A percentile compares a stretch with the other conserved stretches of the same genome.
Conservation (phyloP, 2,797 vertebrate species). For the Lutra lutra region DNA sequence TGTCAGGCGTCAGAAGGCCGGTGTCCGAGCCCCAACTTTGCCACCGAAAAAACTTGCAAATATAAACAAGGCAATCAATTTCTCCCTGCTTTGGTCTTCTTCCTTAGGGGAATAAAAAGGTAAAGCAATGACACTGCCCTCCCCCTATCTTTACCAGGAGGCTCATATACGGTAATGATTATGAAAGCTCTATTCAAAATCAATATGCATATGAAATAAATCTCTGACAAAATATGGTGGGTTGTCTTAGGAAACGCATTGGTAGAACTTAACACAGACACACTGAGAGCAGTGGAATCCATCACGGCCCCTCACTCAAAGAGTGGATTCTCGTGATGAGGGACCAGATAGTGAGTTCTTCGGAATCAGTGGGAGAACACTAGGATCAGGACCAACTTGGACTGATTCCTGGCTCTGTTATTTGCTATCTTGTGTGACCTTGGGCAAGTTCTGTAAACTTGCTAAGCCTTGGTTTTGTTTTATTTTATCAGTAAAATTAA, state of each 20-base stretch:
- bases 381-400: background rate
- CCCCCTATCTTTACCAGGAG: background rate
- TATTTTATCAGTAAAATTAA: constrained; percentile 47
- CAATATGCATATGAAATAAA: background rate
- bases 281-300: background rate
- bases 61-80: background rate
- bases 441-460: background rate
- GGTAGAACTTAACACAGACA: background rate
- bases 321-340: background rate
- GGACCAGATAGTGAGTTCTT: background rate
- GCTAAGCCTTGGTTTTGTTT: constrained; percentile 12
- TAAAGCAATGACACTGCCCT: background rate
- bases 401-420: background rate
- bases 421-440: background rate
- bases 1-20: background rate
- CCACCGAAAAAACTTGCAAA: background rate
- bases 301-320: background rate
- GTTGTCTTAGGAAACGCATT: background rate
- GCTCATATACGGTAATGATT: background rate
- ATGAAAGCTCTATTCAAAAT: constrained; percentile 8
- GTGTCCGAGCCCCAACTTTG: background rate
- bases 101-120: background rate
- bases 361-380: background rate
- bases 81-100: background rate
- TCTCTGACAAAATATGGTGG: background rate